Evolutionary conservation across 2,797 vertebrate species (phyloP).

Genomic region (Sylvia borin): DNA sequence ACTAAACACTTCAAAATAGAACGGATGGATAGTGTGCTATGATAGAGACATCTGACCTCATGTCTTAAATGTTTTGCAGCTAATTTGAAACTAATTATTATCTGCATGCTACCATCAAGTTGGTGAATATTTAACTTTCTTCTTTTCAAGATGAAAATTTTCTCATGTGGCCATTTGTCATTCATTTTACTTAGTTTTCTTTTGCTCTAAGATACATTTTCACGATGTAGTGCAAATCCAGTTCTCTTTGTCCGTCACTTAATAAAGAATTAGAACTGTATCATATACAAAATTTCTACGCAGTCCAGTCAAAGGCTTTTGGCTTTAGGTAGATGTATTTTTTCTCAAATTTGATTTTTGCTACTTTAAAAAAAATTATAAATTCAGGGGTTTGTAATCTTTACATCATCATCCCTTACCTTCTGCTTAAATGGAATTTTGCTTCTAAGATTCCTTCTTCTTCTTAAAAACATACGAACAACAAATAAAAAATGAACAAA

Average conservation of each 20-base stretch:
- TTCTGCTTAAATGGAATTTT: neutral
- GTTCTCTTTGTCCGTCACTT: neutral
- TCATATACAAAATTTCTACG: neutral
- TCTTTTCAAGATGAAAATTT: neutral
- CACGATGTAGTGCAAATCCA: neutral
- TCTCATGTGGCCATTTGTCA: neutral
- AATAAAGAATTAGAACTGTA: neutral
- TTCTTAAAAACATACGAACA: neutral
- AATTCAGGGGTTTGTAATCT: neutral
- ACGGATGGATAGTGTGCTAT: neutral
- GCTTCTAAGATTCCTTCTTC: neutral
- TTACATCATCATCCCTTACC: neutral
- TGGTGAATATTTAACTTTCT: neutral
- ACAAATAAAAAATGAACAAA: neutral
- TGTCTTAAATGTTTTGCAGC: neutral
- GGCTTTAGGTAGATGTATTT: neutral
- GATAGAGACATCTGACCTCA: neutral
- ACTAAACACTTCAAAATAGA: neutral
- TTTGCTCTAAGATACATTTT: neutral
- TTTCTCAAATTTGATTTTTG: neutral
- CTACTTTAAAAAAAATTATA: neutral
- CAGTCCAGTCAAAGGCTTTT: neutral
- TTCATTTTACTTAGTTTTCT: neutral
- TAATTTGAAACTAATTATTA: constrained; percentile 10
- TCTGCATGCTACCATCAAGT: neutral